Conservation (phyloP, 35 echinoderm and acorn worm species). For the Apostichopus californicus region DNA sequence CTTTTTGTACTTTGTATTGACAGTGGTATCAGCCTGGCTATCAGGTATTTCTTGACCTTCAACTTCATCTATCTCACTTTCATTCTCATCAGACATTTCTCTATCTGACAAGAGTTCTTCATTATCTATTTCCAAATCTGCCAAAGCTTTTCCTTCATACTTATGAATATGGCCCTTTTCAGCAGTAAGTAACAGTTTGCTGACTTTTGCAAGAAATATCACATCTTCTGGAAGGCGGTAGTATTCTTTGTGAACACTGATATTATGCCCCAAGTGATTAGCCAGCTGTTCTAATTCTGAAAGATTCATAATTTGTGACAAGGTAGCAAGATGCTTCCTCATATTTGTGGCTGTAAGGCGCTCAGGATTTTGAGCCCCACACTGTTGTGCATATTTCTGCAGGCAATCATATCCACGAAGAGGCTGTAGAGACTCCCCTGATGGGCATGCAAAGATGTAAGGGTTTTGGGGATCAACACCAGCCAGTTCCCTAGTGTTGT, state of each 20-base stretch:
- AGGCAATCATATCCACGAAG: conserved; percentile 18
- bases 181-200: conserved; percentile 56
- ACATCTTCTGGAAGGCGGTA: conserved; percentile 49
- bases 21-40: background rate
- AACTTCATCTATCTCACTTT: background rate
- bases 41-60: background rate
- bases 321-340: conserved; percentile 53
- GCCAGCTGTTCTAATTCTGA: conserved; percentile 38
- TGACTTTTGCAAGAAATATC: conserved; percentile 65
- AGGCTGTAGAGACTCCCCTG: conserved; percentile 9
- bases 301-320: conserved; percentile 28
- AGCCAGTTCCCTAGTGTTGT: conserved; percentile 5
- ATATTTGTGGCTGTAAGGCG: conserved; percentile 47
- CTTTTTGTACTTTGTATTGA: background rate
- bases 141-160: conserved; percentile 42
- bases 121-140: conserved; percentile 47
- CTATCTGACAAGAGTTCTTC: conserved; percentile 9
- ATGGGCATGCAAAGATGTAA: conserved; percentile 43
- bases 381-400: background rate
- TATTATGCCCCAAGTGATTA: conserved; percentile 29
- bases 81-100: conserved; percentile 18
- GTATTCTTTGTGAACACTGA: conserved; percentile 38
- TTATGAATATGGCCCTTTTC: conserved; percentile 65
- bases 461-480: conserved; percentile 40
- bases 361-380: conserved; percentile 40